Evolutionary conservation across 35 echinoderm and acorn worm genomes (phyloP), one percentile per base, ranked within the genome.

Genomic region (Apostichopus parvimensis): DNA sequence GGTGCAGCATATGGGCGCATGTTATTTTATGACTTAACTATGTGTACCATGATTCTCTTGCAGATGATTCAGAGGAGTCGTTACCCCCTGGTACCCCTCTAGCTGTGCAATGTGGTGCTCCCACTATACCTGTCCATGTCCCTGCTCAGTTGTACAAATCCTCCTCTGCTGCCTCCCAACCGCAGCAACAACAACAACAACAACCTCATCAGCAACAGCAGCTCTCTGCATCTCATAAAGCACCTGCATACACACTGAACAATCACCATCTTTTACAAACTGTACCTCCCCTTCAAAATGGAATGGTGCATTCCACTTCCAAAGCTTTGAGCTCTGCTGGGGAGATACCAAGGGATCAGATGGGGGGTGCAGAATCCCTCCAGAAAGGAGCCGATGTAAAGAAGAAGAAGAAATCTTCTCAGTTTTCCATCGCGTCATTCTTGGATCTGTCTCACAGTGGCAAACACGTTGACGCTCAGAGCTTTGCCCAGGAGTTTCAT

Each of bases 401-500:
- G 24, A 87, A 91, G 60, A 79, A 83, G 78, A 94, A 94, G 79
- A 90, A 94, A 90, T 77, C 93, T 9, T 91, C 93, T 57, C 87
- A 73, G 21, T 94, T 94, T 75, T 91, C 93, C 20, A 91, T 94
- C 64, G 89, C 93, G 20, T 94, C 93, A 34, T 94, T 94, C 79
- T 80, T 94, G 34, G 89, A 94, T 87, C 56, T 90, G 53, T 94
- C 93, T n/a, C 26, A 45, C 61, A 34, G 26, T 12, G 22, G 71
- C 53, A 92, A 80, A 80, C 83, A 85, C 26, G 70, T 72, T 18
- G 80, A 79, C 52, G 92, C 87, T 28, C 94, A 98, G 87, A 92
- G 91, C n/a, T 99, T 99, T 90, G 97, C 93, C 21, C 97, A 99
- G 83, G 97, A 99, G 91, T 99, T 99, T 81, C 97, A 99, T 55